Base-by-base conservation (phyloP, 2,113 vertebrate species). In the Setophaga petechia region DNA sequence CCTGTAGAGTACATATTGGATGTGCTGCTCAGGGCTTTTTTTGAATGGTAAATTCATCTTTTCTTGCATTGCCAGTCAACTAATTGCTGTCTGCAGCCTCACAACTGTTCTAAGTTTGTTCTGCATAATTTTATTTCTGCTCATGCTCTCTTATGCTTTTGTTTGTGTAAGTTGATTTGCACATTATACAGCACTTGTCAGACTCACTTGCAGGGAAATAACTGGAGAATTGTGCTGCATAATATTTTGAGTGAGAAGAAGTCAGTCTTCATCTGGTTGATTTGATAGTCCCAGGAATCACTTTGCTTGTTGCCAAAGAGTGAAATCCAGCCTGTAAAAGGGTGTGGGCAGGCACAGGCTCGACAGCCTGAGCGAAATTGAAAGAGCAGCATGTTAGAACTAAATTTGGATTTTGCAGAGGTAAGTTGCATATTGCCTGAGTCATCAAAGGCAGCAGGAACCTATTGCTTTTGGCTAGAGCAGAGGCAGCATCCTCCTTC, bases 171-270 rank as follows among this genome's bases (percentile, higher is more conserved):
- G 68, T 61, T 54, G 67, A 37, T 73, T 92, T 83, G 89, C 62
- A 57, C 39, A 37, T 89, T 74, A 72, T 52, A 35, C 55, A 61
- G 65, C 49, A 28, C 68, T 95, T 74, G 74, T 92, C 73, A 93
- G 80, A 25, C 44, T 91, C 37, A 4, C 49, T 66, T 84, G 69
- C 63, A 77, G 69, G 81, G 65, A 87, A 87, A 78, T 82, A 87
- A 55, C 62, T 66, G 81, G 73, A 83, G 85, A 87, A 87, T 30
- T 52, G 69, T 30, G 67, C 77, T 68, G 52, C 51, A 43, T 89
- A 75, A 84, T 90, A 88, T 84, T 95, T 90, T 90, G 78, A 90
- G 75, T 59, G 57, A 84, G 68, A 68, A 71, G 55, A 31, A 44
- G 41, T 74, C 78, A 37, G n/a, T 39, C 59, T 86, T 86, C 61